phyloP scores from a whole-genome alignment of 2,797 vertebrate species.

The Megalops cyprinoides region DNA sequence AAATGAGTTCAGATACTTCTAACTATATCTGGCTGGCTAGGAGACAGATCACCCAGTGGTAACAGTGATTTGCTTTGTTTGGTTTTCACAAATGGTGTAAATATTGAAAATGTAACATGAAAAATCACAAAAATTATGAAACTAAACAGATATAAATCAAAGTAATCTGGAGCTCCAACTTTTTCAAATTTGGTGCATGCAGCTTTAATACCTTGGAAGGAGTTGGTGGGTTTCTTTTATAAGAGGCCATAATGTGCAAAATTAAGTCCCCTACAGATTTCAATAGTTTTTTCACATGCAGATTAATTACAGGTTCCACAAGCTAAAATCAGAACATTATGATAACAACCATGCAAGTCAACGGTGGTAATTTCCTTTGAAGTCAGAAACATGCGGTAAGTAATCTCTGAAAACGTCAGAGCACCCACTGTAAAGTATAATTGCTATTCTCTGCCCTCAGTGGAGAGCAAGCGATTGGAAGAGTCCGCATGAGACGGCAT shows the following conservation, averaged over 20 bases:
- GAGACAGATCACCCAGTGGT: too few species aligned
- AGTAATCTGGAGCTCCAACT: too few species aligned
- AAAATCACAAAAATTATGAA: too few species aligned
- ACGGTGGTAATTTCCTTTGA: constrained; percentile 6
- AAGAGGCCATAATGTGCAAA: background rate
- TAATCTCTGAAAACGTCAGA: constrained; percentile 15
- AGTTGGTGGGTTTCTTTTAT: too few species aligned
- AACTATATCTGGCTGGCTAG: too few species aligned
- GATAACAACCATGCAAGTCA: background rate
- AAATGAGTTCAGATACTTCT: too few species aligned
- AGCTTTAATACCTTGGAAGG: too few species aligned
- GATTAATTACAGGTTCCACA: background rate
- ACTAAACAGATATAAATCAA: too few species aligned
- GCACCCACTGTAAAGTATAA: background rate
- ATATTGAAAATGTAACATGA: too few species aligned
- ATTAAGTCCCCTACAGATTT: background rate
- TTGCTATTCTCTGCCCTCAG: background rate
- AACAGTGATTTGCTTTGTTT: too few species aligned
- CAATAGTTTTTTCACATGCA: background rate
- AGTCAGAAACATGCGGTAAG: constrained; percentile 16
- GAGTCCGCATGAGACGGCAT: background rate
- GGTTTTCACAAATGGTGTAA: too few species aligned
- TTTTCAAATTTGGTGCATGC: too few species aligned
- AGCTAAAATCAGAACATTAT: background rate
- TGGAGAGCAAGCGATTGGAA: constrained; percentile 6